Conservation (phyloP, 2,113 vertebrate genomes). For the Clarias gariepinus region DNA sequence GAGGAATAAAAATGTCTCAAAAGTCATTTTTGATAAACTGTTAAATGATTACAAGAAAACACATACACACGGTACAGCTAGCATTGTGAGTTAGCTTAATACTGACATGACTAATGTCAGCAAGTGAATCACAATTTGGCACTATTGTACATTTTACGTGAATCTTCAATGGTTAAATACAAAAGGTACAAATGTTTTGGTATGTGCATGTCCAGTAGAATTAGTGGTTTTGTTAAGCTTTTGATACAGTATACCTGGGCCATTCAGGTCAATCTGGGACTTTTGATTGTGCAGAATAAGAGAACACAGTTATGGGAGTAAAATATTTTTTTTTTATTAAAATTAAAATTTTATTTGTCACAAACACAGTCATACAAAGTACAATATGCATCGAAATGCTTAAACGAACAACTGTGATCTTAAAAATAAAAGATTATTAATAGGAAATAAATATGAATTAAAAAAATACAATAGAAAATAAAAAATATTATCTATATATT, state of each 20-base stretch:
- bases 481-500: too few relatives aligned
- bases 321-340: too few relatives aligned
- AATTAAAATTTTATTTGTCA: too few relatives aligned
- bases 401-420: too few relatives aligned
- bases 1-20: background rate
- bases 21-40: background rate
- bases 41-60: background rate
- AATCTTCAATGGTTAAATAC: background rate
- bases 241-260: background rate
- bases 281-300: too few relatives aligned
- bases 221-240: background rate
- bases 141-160: background rate
- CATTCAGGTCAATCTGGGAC: too few relatives aligned
- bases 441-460: too few relatives aligned
- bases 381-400: too few relatives aligned
- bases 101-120: background rate
- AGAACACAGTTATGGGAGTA: too few relatives aligned
- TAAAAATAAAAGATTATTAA: too few relatives aligned
- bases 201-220: background rate
- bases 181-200: background rate
- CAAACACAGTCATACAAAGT: too few relatives aligned
- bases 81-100: background rate
- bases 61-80: background rate
- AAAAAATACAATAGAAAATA: too few relatives aligned
- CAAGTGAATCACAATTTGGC: background rate